These are phyloP conservation scores for Oxytorus armatus DNA, from an alignment of 2,888 invertebrate species.

Conservation along the genomic window DNA sequence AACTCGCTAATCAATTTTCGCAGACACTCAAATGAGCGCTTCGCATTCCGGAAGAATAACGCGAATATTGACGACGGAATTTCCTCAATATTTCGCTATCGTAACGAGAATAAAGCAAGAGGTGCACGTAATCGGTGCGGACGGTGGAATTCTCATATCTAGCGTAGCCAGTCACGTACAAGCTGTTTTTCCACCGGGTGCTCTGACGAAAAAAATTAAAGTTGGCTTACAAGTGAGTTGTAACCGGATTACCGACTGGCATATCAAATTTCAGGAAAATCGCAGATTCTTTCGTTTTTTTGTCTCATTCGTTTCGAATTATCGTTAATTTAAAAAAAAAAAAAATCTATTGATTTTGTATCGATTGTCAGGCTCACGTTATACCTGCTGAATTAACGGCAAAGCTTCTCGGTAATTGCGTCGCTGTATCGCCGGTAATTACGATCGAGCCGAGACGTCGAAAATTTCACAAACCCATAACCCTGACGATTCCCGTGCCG, in stretches of 20 bases:
- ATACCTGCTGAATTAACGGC: slow-evolving; percentile 93
- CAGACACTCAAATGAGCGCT: slow-evolving; percentile 83
- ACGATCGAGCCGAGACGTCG: slow-evolving; percentile 98
- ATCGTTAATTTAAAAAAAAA: no score
- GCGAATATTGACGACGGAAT: slow-evolving; percentile 97
- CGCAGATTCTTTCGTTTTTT: background rate
- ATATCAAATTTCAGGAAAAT: no score
- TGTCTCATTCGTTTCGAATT: background rate
- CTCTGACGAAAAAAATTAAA: slow-evolving; percentile 99
- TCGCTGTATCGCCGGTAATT: slow-evolving; percentile 98
- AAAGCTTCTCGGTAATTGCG: slow-evolving; percentile 97
- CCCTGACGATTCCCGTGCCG: slow-evolving; percentile 94
- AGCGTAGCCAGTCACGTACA: slow-evolving; percentile 91
- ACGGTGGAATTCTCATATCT: slow-evolving; percentile 98
- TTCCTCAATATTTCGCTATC: slow-evolving; percentile 99
- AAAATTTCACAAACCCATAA: slow-evolving; percentile 99
- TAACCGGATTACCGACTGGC: no score
- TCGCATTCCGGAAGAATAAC: slow-evolving; percentile 90
- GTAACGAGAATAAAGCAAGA: slow-evolving; percentile 98
- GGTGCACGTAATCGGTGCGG: slow-evolving; percentile 98
- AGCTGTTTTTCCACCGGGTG: slow-evolving; percentile 96
- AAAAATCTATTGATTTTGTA: slow-evolving; percentile 17
- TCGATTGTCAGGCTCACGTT: slow-evolving; percentile 92
- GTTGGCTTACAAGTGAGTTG: slow-evolving; percentile 94
- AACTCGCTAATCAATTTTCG: background rate